phyloP scores from a whole-genome alignment of 2,113 vertebrate species.

The Chionodraco myersi region DNA sequence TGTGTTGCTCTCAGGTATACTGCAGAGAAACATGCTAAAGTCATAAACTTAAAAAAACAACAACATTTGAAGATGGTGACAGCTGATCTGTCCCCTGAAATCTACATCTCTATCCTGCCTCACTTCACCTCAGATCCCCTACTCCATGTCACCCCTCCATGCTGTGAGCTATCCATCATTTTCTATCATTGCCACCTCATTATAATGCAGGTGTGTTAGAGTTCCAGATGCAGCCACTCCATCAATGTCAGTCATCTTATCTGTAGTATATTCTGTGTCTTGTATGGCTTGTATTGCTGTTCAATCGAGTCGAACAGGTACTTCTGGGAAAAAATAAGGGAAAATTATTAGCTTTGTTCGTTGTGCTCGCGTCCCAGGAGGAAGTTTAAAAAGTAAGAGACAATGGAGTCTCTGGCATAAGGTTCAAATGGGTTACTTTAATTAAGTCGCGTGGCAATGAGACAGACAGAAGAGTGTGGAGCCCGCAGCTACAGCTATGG shows the following conservation, averaged over 20 bases:
- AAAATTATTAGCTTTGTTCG: too few species aligned
- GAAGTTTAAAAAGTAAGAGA: too few species aligned
- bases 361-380: too few species aligned
- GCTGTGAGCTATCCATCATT: slow-evolving; percentile 52
- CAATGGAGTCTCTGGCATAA: too few species aligned
- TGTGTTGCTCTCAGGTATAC: not conserved
- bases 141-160: slow-evolving; percentile 38
- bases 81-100: slow-evolving; percentile 44
- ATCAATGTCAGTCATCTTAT: slow-evolving; percentile 49
- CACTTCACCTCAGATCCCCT: slow-evolving; percentile 43
- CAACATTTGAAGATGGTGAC: not conserved
- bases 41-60: not conserved
- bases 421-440: too few species aligned
- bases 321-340: too few species aligned
- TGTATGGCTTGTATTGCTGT: not conserved
- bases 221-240: slow-evolving; percentile 30
- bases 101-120: slow-evolving; percentile 31
- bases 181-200: slow-evolving; percentile 17
- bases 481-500: too few species aligned
- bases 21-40: not conserved
- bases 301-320: not conserved
- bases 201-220: slow-evolving; percentile 39
- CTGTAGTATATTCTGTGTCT: not conserved
- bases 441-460: too few species aligned
- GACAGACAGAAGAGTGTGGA: too few species aligned